Base-by-base conservation (phyloP, 2,797 vertebrate species). In the Myripristis jacobus region DNA sequence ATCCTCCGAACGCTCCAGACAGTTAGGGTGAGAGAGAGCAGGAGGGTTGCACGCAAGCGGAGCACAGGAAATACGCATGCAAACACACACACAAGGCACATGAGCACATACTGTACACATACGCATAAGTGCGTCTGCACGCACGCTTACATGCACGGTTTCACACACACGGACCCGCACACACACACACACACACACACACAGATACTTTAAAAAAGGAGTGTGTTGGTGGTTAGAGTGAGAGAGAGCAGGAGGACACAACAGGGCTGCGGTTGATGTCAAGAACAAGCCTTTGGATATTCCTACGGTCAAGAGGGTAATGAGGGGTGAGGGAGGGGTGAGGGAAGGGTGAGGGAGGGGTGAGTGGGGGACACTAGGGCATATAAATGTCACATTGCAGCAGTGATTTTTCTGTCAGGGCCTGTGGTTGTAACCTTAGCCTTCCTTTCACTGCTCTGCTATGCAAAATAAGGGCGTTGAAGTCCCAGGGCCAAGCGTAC, bases 371-470 rank as follows among this genome's bases (percentile, higher is more conserved):
- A 85, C 81, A 84, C 80, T 27, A 10, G 79, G 77, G 81, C 75
- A 76, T 87, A 83, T 84, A 89, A 88, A 90, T 86, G 91, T 90
- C 89, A 91, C 78, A 82, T 78, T 77, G 73, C 62, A 83, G 78
- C 62, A 89, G 73, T 70, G 54, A 77, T 86, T 86, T 86, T 76
- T 84, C 77, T 84, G 78, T 92, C 88, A 82, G 80, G 87, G 74
- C 72, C 65, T 92, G 91, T 64, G 88, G 92, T 91, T 90, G 85
- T 85, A 91, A 92, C 83, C 66, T 38, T 83, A 92, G 70, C 82
- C 82, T 79, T 85, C 62, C 64, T 80, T 90, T 91, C 75, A 85
- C 67, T 85, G 80, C 81, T 87, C 53, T 64, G 83, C 82, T 85
- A 66, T 84, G 82, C 71, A 82, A 84, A 87, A 86, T 66, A 80